Evolutionary conservation across 2,888 invertebrate species (phyloP).

Genomic region (Eilema griseolum): DNA sequence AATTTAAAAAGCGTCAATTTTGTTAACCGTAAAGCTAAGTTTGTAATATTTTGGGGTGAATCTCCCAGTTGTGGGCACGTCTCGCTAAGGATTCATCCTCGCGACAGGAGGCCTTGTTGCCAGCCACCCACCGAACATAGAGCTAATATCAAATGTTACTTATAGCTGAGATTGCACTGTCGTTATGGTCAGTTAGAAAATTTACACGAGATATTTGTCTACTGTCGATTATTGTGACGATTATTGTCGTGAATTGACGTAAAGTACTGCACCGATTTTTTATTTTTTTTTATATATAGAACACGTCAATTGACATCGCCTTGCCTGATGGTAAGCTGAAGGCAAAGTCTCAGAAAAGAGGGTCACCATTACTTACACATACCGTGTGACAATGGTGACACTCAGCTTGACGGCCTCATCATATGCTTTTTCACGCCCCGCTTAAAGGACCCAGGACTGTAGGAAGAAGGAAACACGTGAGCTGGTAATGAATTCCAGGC

Average conservation of each 20-base stretch:
- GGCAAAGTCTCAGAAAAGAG: too few species aligned
- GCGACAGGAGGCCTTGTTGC: constrained; percentile 78
- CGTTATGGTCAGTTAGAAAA: neutral
- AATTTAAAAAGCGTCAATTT: constrained; percentile 24
- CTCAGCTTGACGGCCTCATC: too few species aligned
- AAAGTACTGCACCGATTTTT: too few species aligned
- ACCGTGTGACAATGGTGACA: too few species aligned
- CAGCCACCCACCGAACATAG: constrained; percentile 56
- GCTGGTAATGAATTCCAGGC: too few species aligned
- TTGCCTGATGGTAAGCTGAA: too few species aligned
- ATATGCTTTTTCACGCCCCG: too few species aligned
- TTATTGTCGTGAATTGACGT: neutral
- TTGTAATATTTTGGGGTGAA: constrained; percentile 58
- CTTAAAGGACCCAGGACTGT: too few species aligned
- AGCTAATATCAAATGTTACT: constrained; percentile 67
- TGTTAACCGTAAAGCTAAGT: constrained; percentile 32
- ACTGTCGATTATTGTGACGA: neutral
- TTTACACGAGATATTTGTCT: neutral
- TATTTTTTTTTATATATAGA: too few species aligned
- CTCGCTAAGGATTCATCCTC: constrained; percentile 74
- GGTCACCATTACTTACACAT: too few species aligned
- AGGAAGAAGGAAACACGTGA: too few species aligned
- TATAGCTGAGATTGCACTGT: neutral
- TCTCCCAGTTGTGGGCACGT: constrained; percentile 64
- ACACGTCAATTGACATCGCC: too few species aligned